phyloP scores from a whole-genome alignment of 2,797 vertebrate genomes.

The Cossypha dichroa region DNA sequence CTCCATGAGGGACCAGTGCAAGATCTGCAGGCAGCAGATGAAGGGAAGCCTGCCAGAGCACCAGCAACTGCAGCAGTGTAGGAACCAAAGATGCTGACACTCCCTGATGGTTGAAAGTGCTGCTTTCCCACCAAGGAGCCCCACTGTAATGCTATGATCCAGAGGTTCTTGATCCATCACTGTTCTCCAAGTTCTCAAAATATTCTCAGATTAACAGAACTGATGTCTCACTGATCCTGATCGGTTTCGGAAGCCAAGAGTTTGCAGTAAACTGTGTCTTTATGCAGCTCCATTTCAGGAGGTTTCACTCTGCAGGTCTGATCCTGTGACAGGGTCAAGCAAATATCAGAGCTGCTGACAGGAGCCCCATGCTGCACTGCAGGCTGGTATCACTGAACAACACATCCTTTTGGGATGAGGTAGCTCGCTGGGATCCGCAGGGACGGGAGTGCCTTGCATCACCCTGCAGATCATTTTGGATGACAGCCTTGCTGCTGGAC shows the following conservation, averaged over 20 bases:
- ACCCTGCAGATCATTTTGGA: slow-evolving; percentile 57
- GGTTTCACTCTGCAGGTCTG: slow-evolving; percentile 47
- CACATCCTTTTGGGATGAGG: slow-evolving; percentile 76
- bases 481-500: slow-evolving; percentile 15
- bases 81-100: background rate
- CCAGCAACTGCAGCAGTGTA: background rate
- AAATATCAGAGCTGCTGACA: slow-evolving; percentile 70
- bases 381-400: slow-evolving; percentile 62
- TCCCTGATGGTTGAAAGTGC: background rate
- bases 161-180: background rate
- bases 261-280: background rate
- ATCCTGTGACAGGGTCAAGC: slow-evolving; percentile 61
- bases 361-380: slow-evolving; percentile 57
- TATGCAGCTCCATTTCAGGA: slow-evolving; percentile 10
- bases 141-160: background rate
- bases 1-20: background rate
- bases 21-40: background rate
- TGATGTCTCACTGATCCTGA: background rate
- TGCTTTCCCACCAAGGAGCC: slow-evolving; percentile 11
- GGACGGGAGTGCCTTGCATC: slow-evolving; percentile 65
- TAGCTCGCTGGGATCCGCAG: slow-evolving; percentile 43
- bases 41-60: background rate
- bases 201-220: background rate
- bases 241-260: background rate
- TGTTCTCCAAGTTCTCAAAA: background rate